Evolutionary conservation across 2,113 vertebrate species (phyloP).

Genomic region (Siphamia tubifer): DNA sequence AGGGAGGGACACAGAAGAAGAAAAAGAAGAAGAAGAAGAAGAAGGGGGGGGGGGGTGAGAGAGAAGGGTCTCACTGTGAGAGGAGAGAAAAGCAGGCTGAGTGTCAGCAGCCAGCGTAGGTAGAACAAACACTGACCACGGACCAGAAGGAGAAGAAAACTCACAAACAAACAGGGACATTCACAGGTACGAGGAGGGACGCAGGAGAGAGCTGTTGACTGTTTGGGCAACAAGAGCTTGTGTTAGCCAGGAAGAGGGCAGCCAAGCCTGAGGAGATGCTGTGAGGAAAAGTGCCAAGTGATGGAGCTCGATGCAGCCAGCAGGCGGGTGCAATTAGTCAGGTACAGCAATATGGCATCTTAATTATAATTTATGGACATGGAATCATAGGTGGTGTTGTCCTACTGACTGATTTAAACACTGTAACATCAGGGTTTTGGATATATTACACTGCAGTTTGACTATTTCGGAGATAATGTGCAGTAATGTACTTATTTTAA

Average conservation of each 20-base stretch:
- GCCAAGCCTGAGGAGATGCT: conserved; percentile 52
- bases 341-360: conserved; percentile 61
- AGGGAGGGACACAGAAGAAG: conserved; percentile 50
- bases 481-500: too few species aligned
- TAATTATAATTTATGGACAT: neutral
- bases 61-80: conserved; percentile 59
- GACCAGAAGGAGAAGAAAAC: neutral
- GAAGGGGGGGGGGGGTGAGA: conserved; percentile 1
- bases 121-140: conserved; percentile 38
- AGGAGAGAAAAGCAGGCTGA: conserved; percentile 42
- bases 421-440: neutral
- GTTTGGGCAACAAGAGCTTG: conserved; percentile 40
- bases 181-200: conserved; percentile 10
- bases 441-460: neutral
- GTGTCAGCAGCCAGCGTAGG: conserved; percentile 50
- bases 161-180: conserved; percentile 20
- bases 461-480: too few species aligned
- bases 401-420: too few species aligned
- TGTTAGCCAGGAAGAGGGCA: conserved; percentile 34
- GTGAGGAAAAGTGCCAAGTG: conserved; percentile 59
- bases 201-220: neutral
- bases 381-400: neutral
- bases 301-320: conserved; percentile 57
- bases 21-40: conserved; percentile 9
- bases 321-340: conserved; percentile 57